Conservation (phyloP, 2,797 vertebrate genomes). For the Galago senegalensis region DNA sequence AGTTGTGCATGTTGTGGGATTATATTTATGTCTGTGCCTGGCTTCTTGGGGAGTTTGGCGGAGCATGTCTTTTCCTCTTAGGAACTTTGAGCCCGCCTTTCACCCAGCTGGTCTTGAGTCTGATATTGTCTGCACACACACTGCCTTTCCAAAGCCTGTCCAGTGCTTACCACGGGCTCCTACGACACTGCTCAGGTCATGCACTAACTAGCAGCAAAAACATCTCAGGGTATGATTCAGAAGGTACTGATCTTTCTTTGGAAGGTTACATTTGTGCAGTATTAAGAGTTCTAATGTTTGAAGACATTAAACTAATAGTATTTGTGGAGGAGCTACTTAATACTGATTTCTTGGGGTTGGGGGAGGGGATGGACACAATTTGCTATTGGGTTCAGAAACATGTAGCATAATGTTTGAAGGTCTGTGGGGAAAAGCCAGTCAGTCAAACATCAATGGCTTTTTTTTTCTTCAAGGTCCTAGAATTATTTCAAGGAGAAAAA, state of each 20-base stretch:
- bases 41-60: background rate
- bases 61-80: background rate
- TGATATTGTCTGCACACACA: background rate
- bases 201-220: background rate
- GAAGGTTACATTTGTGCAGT: background rate
- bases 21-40: no score
- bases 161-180: no score
- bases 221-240: background rate
- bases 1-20: background rate
- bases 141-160: background rate
- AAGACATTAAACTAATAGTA: background rate
- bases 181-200: background rate
- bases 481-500: background rate
- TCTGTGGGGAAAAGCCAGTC: background rate
- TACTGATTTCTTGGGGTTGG: background rate
- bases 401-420: background rate
- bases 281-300: background rate
- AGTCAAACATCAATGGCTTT: background rate
- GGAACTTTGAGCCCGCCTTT: background rate
- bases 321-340: background rate
- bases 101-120: background rate
- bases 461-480: background rate
- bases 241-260: background rate
- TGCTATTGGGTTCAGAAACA: background rate
- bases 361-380: background rate